These are phyloP conservation scores for Andrena bicolor DNA, from an alignment of 2,888 invertebrate genomes.

Conservation along the genomic window DNA sequence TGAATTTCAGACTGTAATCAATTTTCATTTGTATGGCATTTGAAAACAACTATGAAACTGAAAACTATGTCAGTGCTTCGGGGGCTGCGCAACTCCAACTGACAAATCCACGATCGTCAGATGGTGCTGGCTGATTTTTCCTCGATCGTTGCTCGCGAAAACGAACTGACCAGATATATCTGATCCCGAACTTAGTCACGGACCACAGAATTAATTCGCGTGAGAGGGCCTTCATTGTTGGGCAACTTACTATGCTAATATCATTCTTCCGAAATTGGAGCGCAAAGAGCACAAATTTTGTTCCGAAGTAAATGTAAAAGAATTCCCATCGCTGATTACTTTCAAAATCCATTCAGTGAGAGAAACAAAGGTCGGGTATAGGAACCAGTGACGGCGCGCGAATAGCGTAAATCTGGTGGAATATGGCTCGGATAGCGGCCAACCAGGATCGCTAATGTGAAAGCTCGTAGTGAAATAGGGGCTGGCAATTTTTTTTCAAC, in stretches of 20 bases:
- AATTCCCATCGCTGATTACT: not conserved
- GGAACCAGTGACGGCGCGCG: not conserved
- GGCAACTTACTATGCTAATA: no score
- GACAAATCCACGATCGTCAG: no score
- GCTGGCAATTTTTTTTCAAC: conserved; percentile 1
- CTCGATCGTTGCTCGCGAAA: no score
- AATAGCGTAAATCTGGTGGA: not conserved
- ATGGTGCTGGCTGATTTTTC: no score
- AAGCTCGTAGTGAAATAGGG: conserved; percentile 6
- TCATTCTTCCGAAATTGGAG: not conserved
- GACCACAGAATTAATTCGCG: no score
- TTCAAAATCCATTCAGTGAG: not conserved
- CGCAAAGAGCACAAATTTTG: not conserved
- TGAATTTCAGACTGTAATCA: not conserved
- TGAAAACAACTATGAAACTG: not conserved
- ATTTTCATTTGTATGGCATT: not conserved
- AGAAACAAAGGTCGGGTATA: not conserved
- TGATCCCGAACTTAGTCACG: no score
- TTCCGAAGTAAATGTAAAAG: not conserved
- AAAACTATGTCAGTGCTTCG: not conserved
- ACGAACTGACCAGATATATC: no score
- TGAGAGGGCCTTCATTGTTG: no score
- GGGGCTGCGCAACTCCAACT: no score
- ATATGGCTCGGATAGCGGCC: not conserved
- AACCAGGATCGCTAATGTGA: conserved; percentile 2